A percentile compares a stretch with the other conserved stretches of the same genome.
Evolutionary conservation across 2,113 vertebrate genomes (phyloP).

Genomic region (Abramis brama): DNA sequence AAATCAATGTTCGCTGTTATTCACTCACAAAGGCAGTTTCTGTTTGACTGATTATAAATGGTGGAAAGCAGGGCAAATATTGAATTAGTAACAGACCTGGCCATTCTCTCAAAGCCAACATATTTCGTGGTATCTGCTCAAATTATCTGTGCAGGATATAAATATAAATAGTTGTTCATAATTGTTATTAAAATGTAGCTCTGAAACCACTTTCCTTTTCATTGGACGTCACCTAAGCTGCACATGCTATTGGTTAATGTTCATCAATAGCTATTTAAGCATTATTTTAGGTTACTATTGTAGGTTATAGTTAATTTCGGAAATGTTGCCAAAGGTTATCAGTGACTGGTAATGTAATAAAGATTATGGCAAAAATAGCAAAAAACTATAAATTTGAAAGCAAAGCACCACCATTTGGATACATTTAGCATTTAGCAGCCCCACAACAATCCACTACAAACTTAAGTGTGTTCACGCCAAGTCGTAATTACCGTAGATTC

Average conservation of each 20-base stretch:
- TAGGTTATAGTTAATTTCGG: too few species aligned
- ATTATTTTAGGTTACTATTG: too few species aligned
- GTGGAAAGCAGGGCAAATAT: not conserved
- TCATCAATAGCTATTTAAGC: not conserved
- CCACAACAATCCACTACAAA: too few species aligned
- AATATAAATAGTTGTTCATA: conserved; percentile 1
- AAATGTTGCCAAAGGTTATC: too few species aligned
- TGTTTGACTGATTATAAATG: not conserved
- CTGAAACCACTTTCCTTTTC: conserved; percentile 14
- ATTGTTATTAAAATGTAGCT: not conserved
- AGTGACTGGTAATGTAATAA: too few species aligned
- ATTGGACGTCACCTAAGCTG: not conserved
- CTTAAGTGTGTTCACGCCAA: too few species aligned
- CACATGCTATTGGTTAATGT: not conserved
- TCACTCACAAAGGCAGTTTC: not conserved
- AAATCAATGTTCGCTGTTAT: not conserved
- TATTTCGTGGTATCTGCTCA: not conserved
- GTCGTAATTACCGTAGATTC: too few species aligned
- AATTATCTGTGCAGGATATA: not conserved
- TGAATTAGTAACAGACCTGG: not conserved
- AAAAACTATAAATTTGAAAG: too few species aligned
- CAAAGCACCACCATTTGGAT: too few species aligned
- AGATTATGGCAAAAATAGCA: too few species aligned
- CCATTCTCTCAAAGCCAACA: not conserved
- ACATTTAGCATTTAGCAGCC: too few species aligned